Evolutionary conservation across 2,797 vertebrate genomes (phyloP).

Genomic region (Lithobates sylvaticus): DNA sequence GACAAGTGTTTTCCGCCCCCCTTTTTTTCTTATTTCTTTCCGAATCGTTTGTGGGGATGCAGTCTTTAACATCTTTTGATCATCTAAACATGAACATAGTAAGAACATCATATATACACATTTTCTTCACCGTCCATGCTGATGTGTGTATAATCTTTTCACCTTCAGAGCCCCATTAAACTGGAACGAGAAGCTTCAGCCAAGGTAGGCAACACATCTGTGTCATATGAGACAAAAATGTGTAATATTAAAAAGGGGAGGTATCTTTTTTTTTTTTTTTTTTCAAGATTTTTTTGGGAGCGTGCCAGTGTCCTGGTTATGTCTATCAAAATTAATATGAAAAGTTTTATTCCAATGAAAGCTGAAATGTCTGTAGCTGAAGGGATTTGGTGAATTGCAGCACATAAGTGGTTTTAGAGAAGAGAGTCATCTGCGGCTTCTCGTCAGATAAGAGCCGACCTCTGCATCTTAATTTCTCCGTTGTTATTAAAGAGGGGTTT

Average conservation of each 20-base stretch:
- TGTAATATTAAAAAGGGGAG: slow-evolving; percentile 33
- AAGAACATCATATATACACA: slow-evolving; percentile 22
- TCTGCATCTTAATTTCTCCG: background rate
- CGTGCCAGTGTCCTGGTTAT: background rate
- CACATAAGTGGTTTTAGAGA: background rate
- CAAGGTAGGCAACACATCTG: slow-evolving; percentile 50
- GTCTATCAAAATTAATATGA: background rate
- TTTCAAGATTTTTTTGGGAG: background rate
- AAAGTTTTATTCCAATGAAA: background rate
- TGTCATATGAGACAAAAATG: slow-evolving; percentile 38
- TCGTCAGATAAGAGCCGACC: background rate
- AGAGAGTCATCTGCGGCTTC: background rate
- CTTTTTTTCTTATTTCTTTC: slow-evolving; percentile 20
- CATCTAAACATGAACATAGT: slow-evolving; percentile 24
- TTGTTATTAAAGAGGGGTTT: no score
- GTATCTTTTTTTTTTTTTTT: slow-evolving; percentile 27
- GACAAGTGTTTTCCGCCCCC: slow-evolving; percentile 16
- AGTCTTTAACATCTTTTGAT: slow-evolving; percentile 5
- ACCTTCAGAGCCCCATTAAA: slow-evolving; percentile 57
- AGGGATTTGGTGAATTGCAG: slow-evolving; percentile 1
- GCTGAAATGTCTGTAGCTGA: background rate
- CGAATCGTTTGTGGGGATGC: slow-evolving; percentile 2
- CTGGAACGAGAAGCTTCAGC: slow-evolving; percentile 49
- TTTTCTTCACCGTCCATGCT: slow-evolving; percentile 52
- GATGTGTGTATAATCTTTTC: slow-evolving; percentile 58